Conservation (phyloP, 2,888 invertebrate genomes). For the Andrena bucephala region DNA sequence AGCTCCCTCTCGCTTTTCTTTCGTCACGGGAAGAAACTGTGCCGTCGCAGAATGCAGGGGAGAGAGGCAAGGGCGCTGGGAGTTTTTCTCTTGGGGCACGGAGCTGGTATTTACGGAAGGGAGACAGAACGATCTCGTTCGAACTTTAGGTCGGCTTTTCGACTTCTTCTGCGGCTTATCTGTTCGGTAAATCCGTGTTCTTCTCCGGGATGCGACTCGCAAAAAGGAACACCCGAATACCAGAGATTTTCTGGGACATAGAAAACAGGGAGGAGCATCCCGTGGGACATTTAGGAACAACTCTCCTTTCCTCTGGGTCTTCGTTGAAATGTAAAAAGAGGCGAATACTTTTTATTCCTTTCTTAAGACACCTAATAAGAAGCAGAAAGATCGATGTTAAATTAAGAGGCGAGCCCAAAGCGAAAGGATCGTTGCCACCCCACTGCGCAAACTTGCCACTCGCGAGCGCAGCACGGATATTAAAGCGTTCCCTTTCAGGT, state of each 20-base stretch:
- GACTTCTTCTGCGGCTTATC: conserved; percentile 13
- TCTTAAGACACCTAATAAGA: no score
- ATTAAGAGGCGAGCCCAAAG: no score
- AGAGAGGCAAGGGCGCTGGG: conserved; percentile 50
- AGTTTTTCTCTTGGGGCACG: conserved; percentile 36
- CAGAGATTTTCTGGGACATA: not conserved
- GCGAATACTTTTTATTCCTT: no score
- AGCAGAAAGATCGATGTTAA: no score
- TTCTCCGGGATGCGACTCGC: not conserved
- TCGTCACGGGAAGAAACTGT: conserved; percentile 1
- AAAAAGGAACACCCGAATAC: conserved; percentile 8
- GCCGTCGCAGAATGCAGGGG: conserved; percentile 32
- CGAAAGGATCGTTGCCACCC: no score
- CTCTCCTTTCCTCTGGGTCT: not conserved
- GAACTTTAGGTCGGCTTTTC: conserved; percentile 39
- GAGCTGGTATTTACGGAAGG: conserved; percentile 37
- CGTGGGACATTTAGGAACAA: not conserved
- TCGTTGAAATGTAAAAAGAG: no score
- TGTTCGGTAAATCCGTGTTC: conserved; percentile 11
- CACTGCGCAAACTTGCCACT: no score
- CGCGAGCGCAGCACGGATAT: not conserved
- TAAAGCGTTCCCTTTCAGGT: conserved; percentile 3
- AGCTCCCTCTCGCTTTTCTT: conserved; percentile 1
- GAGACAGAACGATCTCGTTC: conserved; percentile 48
- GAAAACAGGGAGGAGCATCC: no score